phyloP scores from a whole-genome alignment of 2,888 invertebrate genomes.

The Venusia cambrica region DNA sequence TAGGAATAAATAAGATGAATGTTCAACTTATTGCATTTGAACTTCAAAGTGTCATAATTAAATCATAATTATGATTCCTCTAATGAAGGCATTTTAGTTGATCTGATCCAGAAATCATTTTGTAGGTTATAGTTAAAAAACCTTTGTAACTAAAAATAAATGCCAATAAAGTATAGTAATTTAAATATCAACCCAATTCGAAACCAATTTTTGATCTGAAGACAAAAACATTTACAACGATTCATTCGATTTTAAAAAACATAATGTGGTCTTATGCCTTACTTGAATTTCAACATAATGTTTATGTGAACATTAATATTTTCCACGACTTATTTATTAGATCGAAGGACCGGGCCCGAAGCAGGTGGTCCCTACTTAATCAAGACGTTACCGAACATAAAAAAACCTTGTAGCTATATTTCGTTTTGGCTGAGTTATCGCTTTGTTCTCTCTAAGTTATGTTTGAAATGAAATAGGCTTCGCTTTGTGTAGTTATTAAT shows the following conservation, averaged over 20 bases:
- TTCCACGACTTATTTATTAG: slow-evolving; percentile 70
- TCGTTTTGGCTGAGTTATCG: slow-evolving; percentile 72
- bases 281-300: slow-evolving; percentile 66
- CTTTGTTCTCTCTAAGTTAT: slow-evolving; percentile 66
- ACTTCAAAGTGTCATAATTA: no score
- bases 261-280: slow-evolving; percentile 56
- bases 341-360: slow-evolving; percentile 56
- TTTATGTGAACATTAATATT: slow-evolving; percentile 72
- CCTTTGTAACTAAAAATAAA: no score
- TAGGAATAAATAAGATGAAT: no score
- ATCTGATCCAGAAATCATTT: no score
- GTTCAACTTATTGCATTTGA: no score
- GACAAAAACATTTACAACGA: slow-evolving; percentile 49
- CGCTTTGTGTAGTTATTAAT: slow-evolving; percentile 70
- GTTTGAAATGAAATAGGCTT: slow-evolving; percentile 46
- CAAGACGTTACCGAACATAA: slow-evolving; percentile 78
- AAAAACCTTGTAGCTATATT: slow-evolving; percentile 63
- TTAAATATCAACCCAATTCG: slow-evolving; percentile 25
- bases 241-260: slow-evolving; percentile 54
- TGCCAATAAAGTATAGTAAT: no score
- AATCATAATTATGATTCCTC: no score
- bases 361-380: slow-evolving; percentile 81
- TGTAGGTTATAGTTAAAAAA: no score
- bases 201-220: slow-evolving; percentile 36
- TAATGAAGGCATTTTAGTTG: no score